Evolutionary conservation across 2,113 vertebrate species (phyloP), one percentile per base, ranked within the genome.

Genomic region (Merops nubicus): DNA sequence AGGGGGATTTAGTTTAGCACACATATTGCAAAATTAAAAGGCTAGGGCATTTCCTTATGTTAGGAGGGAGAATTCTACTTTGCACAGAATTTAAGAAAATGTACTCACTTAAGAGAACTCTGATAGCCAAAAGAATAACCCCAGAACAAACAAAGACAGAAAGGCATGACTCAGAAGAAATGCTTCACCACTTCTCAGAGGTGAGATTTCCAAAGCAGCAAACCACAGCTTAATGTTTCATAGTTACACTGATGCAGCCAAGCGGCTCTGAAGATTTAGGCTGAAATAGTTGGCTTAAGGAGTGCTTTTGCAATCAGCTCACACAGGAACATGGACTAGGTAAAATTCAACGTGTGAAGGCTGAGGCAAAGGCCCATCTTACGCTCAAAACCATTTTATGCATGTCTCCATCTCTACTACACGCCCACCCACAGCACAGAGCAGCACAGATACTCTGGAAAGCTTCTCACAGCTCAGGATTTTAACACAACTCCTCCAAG

Each of bases 341-440:
- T 5, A 36, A 77, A 74, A 76, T 48, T 54, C 31, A 34, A 57
- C n/a, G n/a, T n/a, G 45, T 2, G 1, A 84, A 79, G 29, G 33
- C 15, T 12, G 26, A 99, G 96, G 98, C 98, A 2, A 98, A 98
- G 96, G 99, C 99, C 98, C 98, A 99, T 69, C 98, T 98, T 29
- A 98, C 97, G 88, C 98, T 99, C 97, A 98, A 98, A 94, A 99
- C 97, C 97, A 99, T 99, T 97, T 99, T 98, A 96, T 98, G 98
- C 33, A 98, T 96, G 40, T 98, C 97, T 40, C 98, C 97, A 23
- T 91, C 98, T 68, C 95, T 98, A 33, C 98, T 97, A 43, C 72
- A 98, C 81, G 98, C 98, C 98, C 98, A 99, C 59, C 98, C 98
- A 28, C 95, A 99, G 91, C 98, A 99, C 91, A 98, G 98, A 19